phyloP scores from a whole-genome alignment of 1,140 invertebrate species.

The Saccostrea echinata region DNA sequence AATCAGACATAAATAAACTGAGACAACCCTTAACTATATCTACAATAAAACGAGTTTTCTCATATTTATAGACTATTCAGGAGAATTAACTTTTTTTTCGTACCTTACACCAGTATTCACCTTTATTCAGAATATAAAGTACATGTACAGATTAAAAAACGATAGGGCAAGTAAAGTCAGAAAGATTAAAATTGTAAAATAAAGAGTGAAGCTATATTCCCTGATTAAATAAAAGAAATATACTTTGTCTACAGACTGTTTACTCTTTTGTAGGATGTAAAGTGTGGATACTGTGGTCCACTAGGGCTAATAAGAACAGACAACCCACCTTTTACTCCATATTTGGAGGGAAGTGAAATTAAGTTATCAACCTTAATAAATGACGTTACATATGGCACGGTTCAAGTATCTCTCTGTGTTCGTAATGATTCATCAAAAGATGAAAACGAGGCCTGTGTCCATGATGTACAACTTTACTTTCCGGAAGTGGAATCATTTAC shows the following conservation, averaged over 20 bases:
- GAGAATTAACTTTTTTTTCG: too few species aligned
- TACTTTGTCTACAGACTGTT: neutral
- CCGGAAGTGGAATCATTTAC: neutral
- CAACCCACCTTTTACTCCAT: neutral
- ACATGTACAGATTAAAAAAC: too few species aligned
- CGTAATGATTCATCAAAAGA: slow-evolving; percentile 14
- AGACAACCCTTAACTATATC: too few species aligned
- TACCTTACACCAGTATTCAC: too few species aligned
- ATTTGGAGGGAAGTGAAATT: neutral
- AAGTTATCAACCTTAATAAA: neutral
- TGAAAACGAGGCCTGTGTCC: slow-evolving; percentile 5
- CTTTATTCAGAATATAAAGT: too few species aligned
- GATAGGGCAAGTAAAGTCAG: too few species aligned
- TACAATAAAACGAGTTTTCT: too few species aligned
- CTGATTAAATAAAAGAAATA: neutral
- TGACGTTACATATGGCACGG: neutral
- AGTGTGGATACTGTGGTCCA: slow-evolving; percentile 3
- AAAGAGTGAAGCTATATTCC: too few species aligned
- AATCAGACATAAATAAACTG: too few species aligned
- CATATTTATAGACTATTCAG: too few species aligned
- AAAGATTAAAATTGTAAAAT: too few species aligned
- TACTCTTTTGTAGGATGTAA: neutral
- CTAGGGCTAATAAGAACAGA: neutral
- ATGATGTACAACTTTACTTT: neutral
- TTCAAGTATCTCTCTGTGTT: slow-evolving; percentile 5